Conservation (phyloP, 2,113 vertebrate genomes). For the Salvelinus namaycush region DNA sequence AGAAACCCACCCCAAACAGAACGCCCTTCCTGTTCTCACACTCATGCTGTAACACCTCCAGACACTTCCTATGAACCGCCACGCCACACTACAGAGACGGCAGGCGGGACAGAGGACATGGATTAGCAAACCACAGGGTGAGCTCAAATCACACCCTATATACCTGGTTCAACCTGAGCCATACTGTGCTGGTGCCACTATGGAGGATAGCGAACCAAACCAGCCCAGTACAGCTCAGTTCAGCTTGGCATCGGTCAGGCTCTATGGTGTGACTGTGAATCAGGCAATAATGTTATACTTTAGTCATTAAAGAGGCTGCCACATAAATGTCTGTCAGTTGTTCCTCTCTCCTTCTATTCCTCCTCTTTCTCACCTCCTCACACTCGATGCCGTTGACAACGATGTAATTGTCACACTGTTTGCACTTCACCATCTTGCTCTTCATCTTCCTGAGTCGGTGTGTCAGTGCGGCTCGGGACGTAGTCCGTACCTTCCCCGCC, state of each 20-base stretch:
- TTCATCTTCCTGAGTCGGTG: constrained; percentile 84
- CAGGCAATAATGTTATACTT: too few species aligned
- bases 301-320: too few species aligned
- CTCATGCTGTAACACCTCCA: constrained; percentile 83
- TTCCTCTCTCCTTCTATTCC: too few species aligned
- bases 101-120: background rate
- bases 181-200: too few species aligned
- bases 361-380: constrained; percentile 80
- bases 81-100: constrained; percentile 78
- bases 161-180: too few species aligned
- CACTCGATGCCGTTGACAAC: constrained; percentile 87
- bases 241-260: too few species aligned
- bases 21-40: constrained; percentile 80
- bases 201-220: too few species aligned
- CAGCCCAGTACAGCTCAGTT: too few species aligned
- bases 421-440: constrained; percentile 87
- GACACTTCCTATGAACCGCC: constrained; percentile 90
- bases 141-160: background rate
- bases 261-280: too few species aligned
- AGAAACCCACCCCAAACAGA: constrained; percentile 84
- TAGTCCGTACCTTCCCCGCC: constrained; percentile 62
- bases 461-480: constrained; percentile 81
- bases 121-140: background rate
- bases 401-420: constrained; percentile 90
- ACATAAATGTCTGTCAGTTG: too few species aligned